Conservation (phyloP, 2,797 vertebrate genomes). For the Myoxocephalus aenaeus region DNA sequence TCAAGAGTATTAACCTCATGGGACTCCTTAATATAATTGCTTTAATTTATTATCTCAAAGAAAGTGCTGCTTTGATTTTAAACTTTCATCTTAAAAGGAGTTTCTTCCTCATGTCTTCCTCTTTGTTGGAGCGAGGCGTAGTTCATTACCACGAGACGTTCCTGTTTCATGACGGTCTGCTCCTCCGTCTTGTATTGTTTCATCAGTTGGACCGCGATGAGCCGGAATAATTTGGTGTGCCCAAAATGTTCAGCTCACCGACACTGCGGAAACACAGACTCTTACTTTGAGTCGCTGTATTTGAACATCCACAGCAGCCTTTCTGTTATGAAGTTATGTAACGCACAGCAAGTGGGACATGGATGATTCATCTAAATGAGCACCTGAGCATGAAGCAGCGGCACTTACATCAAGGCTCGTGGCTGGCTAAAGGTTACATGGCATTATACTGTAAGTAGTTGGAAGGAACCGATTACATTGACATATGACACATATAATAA, state of each 20-base stretch:
- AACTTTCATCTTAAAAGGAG: not conserved
- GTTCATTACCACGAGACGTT: conserved; percentile 38
- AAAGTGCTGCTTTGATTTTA: conserved; percentile 5
- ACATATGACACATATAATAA: not conserved
- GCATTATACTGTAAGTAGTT: not conserved
- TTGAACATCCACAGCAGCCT: conserved; percentile 35
- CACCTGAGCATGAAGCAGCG: conserved; percentile 48
- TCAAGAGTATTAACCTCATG: not conserved
- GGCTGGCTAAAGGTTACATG: conserved; percentile 12
- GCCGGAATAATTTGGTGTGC: conserved; percentile 47
- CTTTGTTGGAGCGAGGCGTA: conserved; percentile 7
- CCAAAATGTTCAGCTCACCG: conserved; percentile 43
- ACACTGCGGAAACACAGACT: conserved; percentile 20
- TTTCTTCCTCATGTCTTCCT: not conserved
- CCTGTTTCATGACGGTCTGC: conserved; percentile 8
- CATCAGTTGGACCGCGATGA: conserved; percentile 51
- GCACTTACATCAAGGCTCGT: conserved; percentile 32
- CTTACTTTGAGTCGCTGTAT: conserved; percentile 27
- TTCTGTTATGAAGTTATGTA: conserved; percentile 51
- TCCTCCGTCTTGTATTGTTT: conserved; percentile 27
- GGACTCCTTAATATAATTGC: not conserved
- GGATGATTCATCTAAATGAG: conserved; percentile 57
- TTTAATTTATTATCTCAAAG: conserved; percentile 3
- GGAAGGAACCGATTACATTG: conserved; percentile 7
- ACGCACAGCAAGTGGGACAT: conserved; percentile 41